phyloP scores from a whole-genome alignment of 2,113 vertebrate genomes.

The Petroica traversi region DNA sequence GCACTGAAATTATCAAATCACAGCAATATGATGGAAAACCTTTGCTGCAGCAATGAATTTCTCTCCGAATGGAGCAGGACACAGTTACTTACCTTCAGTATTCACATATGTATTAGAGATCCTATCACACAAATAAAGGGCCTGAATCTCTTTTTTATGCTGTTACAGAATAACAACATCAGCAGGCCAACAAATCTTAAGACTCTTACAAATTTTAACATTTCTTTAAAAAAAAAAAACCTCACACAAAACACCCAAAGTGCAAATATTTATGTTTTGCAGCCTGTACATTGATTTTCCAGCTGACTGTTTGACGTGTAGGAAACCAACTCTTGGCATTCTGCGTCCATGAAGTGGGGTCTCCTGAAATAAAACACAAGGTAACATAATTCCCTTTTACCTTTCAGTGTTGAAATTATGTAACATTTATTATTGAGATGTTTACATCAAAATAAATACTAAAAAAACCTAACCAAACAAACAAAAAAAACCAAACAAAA shows the following conservation, averaged over 20 bases:
- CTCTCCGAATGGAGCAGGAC: neutral
- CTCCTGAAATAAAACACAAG: neutral
- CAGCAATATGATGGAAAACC: conserved; percentile 14
- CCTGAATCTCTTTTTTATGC: neutral
- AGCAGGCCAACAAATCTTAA: neutral
- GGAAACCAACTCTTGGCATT: neutral
- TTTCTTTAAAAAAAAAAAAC: neutral
- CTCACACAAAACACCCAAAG: neutral
- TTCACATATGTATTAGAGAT: neutral
- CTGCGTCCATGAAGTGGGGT: neutral
- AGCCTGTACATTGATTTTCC: neutral
- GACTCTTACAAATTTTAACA: neutral
- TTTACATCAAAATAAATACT: neutral
- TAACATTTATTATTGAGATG: neutral
- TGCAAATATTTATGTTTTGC: neutral
- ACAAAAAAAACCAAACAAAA: no score
- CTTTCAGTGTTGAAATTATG: neutral
- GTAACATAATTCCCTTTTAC: neutral
- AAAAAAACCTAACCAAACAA: no score
- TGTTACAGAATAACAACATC: neutral
- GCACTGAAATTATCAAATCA: conserved; percentile 48
- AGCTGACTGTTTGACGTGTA: neutral
- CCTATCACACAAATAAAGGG: neutral
- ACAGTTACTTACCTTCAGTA: neutral
- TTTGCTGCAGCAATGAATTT: conserved; percentile 22